Conservation (phyloP, 2,888 invertebrate genomes). For the Odontocolon sp. region DNA sequence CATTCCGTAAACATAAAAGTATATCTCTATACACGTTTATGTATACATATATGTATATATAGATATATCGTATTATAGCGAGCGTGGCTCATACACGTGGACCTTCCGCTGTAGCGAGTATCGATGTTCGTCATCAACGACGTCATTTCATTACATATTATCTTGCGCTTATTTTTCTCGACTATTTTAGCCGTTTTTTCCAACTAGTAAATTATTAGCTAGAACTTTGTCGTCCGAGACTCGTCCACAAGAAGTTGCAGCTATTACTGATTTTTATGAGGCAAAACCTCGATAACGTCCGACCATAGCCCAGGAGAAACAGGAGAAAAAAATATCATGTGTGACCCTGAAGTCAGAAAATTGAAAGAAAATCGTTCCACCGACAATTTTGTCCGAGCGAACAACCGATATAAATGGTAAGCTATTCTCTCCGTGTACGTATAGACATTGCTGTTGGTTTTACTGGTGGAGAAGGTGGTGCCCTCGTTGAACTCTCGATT, state of each 20-base stretch:
- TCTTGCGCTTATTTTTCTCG: not conserved
- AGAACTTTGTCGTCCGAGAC: too few relatives aligned
- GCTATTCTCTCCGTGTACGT: not conserved
- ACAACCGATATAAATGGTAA: not conserved
- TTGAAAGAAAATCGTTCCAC: too few relatives aligned
- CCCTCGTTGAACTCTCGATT: slow-evolving; percentile 60
- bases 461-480: slow-evolving; percentile 41
- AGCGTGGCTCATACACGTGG: not conserved
- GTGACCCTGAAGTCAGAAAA: too few relatives aligned
- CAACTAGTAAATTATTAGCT: too few relatives aligned
- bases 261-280: not conserved
- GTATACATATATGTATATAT: slow-evolving; percentile 6
- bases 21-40: too few relatives aligned
- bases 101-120: not conserved
- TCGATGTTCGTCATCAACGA: slow-evolving; percentile 9
- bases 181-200: not conserved
- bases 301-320: not conserved
- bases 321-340: not conserved
- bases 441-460: slow-evolving; percentile 21
- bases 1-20: slow-evolving; percentile 51
- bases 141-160: slow-evolving; percentile 27
- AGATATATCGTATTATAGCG: not conserved
- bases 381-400: not conserved
- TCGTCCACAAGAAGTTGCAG: too few relatives aligned
- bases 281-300: not conserved